phyloP scores from a whole-genome alignment of 1,140 invertebrate genomes.

The Cydia splendana region DNA sequence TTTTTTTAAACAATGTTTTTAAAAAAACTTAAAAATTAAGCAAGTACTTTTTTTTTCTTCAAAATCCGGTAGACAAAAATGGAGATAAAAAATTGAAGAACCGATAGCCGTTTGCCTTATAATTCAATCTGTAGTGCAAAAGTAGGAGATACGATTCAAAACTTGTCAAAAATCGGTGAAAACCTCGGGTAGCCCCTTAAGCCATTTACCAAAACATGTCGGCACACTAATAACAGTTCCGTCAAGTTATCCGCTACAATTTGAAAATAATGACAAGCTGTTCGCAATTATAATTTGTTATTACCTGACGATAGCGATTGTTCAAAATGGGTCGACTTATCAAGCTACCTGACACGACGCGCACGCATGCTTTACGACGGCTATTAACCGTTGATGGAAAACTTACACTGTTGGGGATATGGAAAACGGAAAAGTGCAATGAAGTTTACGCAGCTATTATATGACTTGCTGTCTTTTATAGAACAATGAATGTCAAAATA shows the following conservation, averaged over 20 bases:
- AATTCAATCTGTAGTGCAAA: too few relatives aligned
- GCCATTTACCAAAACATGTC: background rate
- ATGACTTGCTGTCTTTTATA: background rate
- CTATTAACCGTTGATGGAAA: slow-evolving; percentile 42
- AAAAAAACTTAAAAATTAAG: too few relatives aligned
- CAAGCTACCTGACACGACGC: slow-evolving; percentile 50
- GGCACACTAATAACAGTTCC: background rate
- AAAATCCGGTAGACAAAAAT: too few relatives aligned
- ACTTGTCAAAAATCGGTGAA: too few relatives aligned
- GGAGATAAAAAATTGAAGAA: too few relatives aligned
- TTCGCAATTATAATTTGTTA: slow-evolving; percentile 32
- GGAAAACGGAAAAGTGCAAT: slow-evolving; percentile 47
- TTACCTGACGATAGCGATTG: slow-evolving; percentile 40
- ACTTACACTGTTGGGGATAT: slow-evolving; percentile 48
- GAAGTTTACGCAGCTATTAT: slow-evolving; percentile 18
- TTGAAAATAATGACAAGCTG: slow-evolving; percentile 10
- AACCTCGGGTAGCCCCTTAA: too few relatives aligned
- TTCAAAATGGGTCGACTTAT: slow-evolving; percentile 61
- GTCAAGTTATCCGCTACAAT: background rate
- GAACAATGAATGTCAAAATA: background rate
- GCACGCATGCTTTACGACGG: slow-evolving; percentile 50
- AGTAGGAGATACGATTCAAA: too few relatives aligned
- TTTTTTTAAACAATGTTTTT: too few relatives aligned
- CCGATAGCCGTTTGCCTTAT: too few relatives aligned
- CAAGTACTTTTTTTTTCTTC: too few relatives aligned